These are phyloP conservation scores for Nixonia krombeini DNA, from an alignment of 1,140 invertebrate species.

Conservation along the genomic window DNA sequence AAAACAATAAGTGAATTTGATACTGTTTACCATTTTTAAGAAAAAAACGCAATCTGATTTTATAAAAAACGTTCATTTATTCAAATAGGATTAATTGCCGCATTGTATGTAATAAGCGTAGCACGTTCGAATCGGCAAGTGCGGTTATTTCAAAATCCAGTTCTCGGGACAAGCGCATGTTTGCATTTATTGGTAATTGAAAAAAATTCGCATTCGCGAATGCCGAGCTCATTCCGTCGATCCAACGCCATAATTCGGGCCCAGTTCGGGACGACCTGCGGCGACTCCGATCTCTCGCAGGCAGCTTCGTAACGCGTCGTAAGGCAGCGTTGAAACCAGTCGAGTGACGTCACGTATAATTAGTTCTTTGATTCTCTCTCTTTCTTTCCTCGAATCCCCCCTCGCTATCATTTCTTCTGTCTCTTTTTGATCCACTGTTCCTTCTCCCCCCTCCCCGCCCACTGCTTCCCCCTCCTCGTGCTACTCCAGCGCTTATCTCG, in stretches of 20 bases:
- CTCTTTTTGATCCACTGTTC: constrained; percentile 4
- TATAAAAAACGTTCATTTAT: too few relatives aligned
- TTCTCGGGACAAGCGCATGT: too few relatives aligned
- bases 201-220: constrained; percentile 3
- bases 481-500: constrained; percentile 61
- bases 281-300: constrained; percentile 8
- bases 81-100: too few relatives aligned
- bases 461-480: constrained; percentile 8
- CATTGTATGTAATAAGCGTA: too few relatives aligned
- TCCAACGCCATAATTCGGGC: constrained; percentile 35
- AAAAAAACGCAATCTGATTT: too few relatives aligned
- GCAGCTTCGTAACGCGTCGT: constrained; percentile 23
- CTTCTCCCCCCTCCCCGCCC: constrained; percentile 3
- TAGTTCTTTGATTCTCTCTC: constrained; percentile 63
- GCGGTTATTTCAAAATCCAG: too few relatives aligned
- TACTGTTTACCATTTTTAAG: too few relatives aligned
- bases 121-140: too few relatives aligned
- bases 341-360: constrained; percentile 69
- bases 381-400: constrained; percentile 28
- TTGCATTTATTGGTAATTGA: too few relatives aligned
- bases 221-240: constrained; percentile 27
- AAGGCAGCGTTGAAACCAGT: constrained; percentile 60
- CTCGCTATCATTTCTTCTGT: constrained; percentile 19
- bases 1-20: too few relatives aligned
- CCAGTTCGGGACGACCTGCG: constrained; percentile 26